Evolutionary conservation across 2,113 vertebrate species (phyloP), one percentile per base, ranked within the genome.

Genomic region (Ceyx margarethae): DNA sequence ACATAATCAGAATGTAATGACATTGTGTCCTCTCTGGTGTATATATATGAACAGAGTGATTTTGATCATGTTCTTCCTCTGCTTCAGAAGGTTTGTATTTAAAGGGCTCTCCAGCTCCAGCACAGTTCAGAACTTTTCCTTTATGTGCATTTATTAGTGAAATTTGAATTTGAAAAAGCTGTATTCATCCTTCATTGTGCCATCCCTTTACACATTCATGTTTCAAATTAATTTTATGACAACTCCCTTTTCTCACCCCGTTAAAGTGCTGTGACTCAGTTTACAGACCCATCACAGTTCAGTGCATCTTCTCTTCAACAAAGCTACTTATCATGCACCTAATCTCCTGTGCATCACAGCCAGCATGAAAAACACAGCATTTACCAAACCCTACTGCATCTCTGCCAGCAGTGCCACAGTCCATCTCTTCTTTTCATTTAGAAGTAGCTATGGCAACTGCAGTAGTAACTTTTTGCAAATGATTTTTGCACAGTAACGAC

Each of bases 361-460:
- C 80, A 68, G 53, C 72, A 25, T 45, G 85, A 60, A 43, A 68
- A 89, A 73, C 16, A 42, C 16, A 42, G 42, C 37, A 17, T 66
- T 91, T 83, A 62, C 71, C 62, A 82, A 87, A 82, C 58, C 28
- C 45, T 76, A 2, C 71, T 43, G 58, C 43, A 37, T 80, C 51
- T 17, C 80, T 87, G 60, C 69, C 33, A 83, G 68, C 53, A 80
- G 15, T 69, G 8, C 33, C 64, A 51, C 37, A 43, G 79, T 54
- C 57, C 51, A 33, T 33, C 37, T 35, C 8, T 46, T 60, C 69
- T 61, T 40, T 48, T 62, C 31, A 35, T 69, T 87, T 77, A 69
- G 35, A 88, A 64, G 85, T 74, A 91, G 60, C 75, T 85, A 25
- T 92, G 61, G 82, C 75, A 95, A 85, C 91, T 62, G 73, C 18